Evolutionary conservation across 2,113 vertebrate genomes (phyloP), one percentile per base, ranked within the genome.

Genomic region (Sakesphorus luctuosus): DNA sequence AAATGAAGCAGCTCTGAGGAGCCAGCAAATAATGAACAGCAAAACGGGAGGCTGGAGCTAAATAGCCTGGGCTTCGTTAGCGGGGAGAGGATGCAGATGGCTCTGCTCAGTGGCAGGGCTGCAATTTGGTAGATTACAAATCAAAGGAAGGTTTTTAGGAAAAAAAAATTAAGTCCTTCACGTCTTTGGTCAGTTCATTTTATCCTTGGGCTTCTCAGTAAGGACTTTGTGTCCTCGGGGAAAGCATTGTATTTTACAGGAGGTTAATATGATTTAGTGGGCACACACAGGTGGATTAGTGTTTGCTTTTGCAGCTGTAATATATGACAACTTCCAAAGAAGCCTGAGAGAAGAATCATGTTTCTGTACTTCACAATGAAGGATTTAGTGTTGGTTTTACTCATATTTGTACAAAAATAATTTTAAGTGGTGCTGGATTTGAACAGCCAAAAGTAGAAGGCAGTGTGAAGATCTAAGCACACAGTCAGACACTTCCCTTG

Each of bases 181-280:
- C 14, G 78, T 52, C 58, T 89, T 77, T 67, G 15, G 35, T 72
- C 67, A 75, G 13, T 49, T 89, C 29, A 44, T 53, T 19, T 40
- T 68, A 78, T 55, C 71, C 50, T 67, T 35, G 29, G 36, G 66
- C 53, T 95, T 63, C 52, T 87, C 61, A 87, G n/a, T 58, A 63
- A 73, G 59, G 38, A 20, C 55, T 66, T 58, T 5, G 9, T 13
- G 59, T 62, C 93, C 0, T 0, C 14, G 28, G n/a, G 69, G 78
- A 94, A 5, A 90, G 46, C 12, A 11, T 2, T 82, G 49, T 71
- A 8, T 43, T 85, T 87, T 47, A 66, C 1, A 77, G 44, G 38
- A 74, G 87, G 74, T 90, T 66, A 55, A 55, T 38, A 35, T 59
- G 80, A 90, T 90, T 93, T 83, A 85, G n/a, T 59, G 75, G 26